Conservation (phyloP, 2,888 invertebrate species). For the Apamea crenata region DNA sequence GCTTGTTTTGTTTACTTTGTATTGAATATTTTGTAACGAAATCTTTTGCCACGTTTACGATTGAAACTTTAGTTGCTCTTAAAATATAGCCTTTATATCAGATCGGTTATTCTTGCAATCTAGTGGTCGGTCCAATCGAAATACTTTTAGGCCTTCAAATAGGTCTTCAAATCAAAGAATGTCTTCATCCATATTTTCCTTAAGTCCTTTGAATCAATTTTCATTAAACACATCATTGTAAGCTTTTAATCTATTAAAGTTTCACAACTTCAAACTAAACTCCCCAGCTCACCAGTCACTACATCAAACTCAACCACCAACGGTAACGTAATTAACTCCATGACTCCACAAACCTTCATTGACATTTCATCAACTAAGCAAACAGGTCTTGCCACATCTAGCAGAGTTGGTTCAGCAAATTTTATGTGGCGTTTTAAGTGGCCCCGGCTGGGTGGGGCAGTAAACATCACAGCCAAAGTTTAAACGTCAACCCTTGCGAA, state of each 20-base stretch:
- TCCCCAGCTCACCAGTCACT: neutral
- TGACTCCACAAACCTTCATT: constrained; percentile 61
- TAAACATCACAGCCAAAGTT: constrained; percentile 86
- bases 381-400: constrained; percentile 72
- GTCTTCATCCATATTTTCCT: accelerated
- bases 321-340: constrained; percentile 58
- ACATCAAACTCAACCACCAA: constrained; percentile 44
- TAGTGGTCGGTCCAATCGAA: too few species aligned
- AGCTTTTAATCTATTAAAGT: constrained; percentile 5
- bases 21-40: neutral
- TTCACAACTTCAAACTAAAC: constrained; percentile 7
- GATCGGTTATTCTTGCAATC: neutral
- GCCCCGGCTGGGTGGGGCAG: constrained; percentile 76
- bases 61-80: neutral
- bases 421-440: constrained; percentile 83
- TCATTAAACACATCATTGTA: neutral
- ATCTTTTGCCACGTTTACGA: neutral
- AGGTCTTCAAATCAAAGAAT: neutral
- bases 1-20: constrained; percentile 24
- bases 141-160: constrained; percentile 3
- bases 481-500: constrained; percentile 84
- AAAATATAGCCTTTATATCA: neutral
- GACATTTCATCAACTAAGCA: constrained; percentile 59
- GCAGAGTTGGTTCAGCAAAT: constrained; percentile 71
- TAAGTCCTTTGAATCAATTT: neutral